These are phyloP conservation scores for Drosophila greeni DNA, from an alignment of 2,888 invertebrate genomes.

Conservation along the genomic window DNA sequence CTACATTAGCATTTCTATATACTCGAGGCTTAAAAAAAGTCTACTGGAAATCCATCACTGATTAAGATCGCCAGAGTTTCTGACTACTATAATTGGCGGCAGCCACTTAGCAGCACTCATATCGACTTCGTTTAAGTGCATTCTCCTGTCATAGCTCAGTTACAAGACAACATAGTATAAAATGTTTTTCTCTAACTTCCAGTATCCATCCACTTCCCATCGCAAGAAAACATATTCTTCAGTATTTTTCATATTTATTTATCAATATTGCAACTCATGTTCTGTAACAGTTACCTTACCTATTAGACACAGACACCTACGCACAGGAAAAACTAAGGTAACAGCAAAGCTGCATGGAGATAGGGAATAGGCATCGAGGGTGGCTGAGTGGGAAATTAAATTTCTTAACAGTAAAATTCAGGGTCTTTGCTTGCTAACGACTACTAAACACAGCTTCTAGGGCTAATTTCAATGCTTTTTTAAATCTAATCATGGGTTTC, in stretches of 20 bases:
- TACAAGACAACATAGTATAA: background rate
- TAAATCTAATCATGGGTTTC: constrained; percentile 8
- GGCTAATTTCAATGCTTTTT: constrained; percentile 12
- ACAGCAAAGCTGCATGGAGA: constrained; percentile 32
- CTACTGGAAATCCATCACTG: background rate
- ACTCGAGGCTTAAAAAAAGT: background rate
- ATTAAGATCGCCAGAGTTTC: background rate
- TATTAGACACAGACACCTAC: constrained; percentile 13
- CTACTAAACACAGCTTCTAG: constrained; percentile 55
- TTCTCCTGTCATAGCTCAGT: background rate
- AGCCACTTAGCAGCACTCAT: background rate
- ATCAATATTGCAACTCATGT: constrained; percentile 20
- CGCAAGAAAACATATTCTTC: background rate
- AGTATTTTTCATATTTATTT: constrained; percentile 5
- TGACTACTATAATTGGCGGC: background rate
- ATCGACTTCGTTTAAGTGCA: background rate
- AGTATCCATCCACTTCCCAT: background rate
- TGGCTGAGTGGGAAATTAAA: constrained; percentile 9
- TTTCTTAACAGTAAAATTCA: constrained; percentile 11
- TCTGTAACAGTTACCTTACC: constrained; percentile 10
- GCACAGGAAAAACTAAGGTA: constrained; percentile 16
- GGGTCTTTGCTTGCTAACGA: constrained; percentile 23
- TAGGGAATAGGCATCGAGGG: constrained; percentile 24
- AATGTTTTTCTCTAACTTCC: background rate
- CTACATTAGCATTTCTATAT: background rate